Evolutionary conservation across 2,113 vertebrate genomes (phyloP).

Genomic region (Actenoides hombroni): DNA sequence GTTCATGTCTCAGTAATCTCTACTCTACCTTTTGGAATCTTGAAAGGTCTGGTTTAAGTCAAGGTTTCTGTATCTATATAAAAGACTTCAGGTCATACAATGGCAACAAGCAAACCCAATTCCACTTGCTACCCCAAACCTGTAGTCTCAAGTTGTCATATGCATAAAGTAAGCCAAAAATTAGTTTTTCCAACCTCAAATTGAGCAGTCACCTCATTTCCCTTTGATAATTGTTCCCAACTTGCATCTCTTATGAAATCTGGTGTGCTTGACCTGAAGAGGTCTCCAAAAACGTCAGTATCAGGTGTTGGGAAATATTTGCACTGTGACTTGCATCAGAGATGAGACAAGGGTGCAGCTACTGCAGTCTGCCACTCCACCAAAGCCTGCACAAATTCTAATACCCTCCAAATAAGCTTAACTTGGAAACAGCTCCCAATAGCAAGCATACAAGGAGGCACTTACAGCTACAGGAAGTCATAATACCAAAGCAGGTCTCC

Average conservation of each 20-base stretch:
- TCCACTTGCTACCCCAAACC: not conserved
- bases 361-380: not conserved
- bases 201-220: not conserved
- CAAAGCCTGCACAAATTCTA: not conserved
- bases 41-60: not conserved
- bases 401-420: not conserved
- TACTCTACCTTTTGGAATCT: not conserved
- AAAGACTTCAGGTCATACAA: not conserved
- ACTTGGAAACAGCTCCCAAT: not conserved
- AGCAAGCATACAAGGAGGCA: not conserved
- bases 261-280: not conserved
- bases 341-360: not conserved
- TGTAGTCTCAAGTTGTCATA: not conserved
- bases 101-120: not conserved
- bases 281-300: conserved; percentile 6
- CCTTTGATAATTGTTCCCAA: not conserved
- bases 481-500: not conserved
- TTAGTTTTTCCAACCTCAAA: not conserved
- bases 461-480: not conserved
- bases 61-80: not conserved
- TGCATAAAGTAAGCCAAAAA: not conserved
- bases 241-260: conserved; percentile 2
- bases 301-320: conserved; percentile 33
- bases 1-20: not conserved
- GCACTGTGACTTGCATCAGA: conserved; percentile 25